phyloP scores from a whole-genome alignment of 2,797 vertebrate genomes.

The Brachyrhaphis roseni region DNA sequence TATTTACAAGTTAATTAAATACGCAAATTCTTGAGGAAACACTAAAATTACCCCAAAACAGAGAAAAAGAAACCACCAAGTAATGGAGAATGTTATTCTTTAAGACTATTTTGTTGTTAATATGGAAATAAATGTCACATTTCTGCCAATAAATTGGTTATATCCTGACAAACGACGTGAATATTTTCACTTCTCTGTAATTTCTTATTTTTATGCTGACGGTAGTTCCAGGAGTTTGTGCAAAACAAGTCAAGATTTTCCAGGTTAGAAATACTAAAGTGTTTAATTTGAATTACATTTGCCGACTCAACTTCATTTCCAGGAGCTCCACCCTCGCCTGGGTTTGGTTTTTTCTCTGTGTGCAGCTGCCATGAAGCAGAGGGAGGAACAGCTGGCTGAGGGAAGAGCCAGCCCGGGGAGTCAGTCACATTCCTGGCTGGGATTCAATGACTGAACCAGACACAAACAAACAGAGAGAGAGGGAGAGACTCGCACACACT shows the following conservation, averaged over 20 bases:
- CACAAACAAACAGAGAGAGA: slow-evolving; percentile 90
- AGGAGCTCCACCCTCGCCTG: slow-evolving; percentile 65
- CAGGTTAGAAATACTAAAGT: neutral
- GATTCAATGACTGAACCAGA: slow-evolving; percentile 95
- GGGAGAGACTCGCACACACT: slow-evolving; percentile 60
- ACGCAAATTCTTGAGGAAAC: no score
- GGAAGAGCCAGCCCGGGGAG: slow-evolving; percentile 93
- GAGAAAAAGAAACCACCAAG: no score
- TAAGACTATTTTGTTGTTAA: neutral
- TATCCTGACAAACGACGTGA: neutral
- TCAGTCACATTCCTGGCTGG: slow-evolving; percentile 97
- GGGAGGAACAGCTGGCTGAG: slow-evolving; percentile 85
- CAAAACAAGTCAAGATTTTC: neutral
- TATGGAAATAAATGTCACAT: neutral
- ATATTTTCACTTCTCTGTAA: neutral
- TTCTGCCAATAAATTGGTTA: neutral
- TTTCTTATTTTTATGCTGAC: neutral
- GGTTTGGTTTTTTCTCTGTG: slow-evolving; percentile 41
- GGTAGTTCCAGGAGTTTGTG: neutral
- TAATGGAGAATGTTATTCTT: neutral
- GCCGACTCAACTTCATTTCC: slow-evolving; percentile 51
- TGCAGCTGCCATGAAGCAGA: slow-evolving; percentile 84
- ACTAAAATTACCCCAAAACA: no score
- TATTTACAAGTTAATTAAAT: neutral
- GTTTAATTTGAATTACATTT: slow-evolving; percentile 40